Evolutionary conservation across 2,797 vertebrate species (phyloP), one percentile per base, ranked within the genome.

Genomic region (Leuciscus waleckii): DNA sequence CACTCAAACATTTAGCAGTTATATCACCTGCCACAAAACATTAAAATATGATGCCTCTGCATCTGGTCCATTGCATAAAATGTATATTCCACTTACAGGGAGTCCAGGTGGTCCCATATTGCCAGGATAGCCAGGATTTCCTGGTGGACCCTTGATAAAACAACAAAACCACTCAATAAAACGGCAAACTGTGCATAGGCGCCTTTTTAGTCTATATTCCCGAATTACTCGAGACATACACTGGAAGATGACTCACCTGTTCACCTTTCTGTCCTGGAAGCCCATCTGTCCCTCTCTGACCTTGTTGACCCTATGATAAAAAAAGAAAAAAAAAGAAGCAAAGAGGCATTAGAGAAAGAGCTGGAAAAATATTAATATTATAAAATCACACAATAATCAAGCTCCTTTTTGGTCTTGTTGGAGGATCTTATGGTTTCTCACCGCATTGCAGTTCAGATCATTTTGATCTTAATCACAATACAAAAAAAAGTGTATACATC

Each of bases 41-140:
- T 26, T 41, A 39, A 69, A 41, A 14, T 29, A 56, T 56, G 49
- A 54, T 26, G 29, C 8, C 11, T 17, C 17, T 46, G 37, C 37
- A 58, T 41, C 21, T 68, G 19, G n/a, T 68, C 73, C 71, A 11
- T 19, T 70, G 67, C 16, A 17, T 3, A 61, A 29, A 21, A 32
- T 1, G 29, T 65, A 23, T 80, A 75, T 79, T 54, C 37, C 90
- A 96, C 96, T 95, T 94, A 99, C 98, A 0, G 95, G 95, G 81
- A 99, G 94, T 86, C 98, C 98, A 0, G 98, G 98, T 2, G 96
- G 92, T 4, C 98, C 98, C 85, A 96, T 96, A 11, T 94, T 86
- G 6, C 98, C 98, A 0, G 98, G 97, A 87, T 98, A 99, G 9
- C 98, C 98, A 0, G 96, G 88, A 0, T 94, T 97, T 84, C 98